phyloP scores from a whole-genome alignment of 1,140 invertebrate genomes.

The Sycophaga agraensis region DNA sequence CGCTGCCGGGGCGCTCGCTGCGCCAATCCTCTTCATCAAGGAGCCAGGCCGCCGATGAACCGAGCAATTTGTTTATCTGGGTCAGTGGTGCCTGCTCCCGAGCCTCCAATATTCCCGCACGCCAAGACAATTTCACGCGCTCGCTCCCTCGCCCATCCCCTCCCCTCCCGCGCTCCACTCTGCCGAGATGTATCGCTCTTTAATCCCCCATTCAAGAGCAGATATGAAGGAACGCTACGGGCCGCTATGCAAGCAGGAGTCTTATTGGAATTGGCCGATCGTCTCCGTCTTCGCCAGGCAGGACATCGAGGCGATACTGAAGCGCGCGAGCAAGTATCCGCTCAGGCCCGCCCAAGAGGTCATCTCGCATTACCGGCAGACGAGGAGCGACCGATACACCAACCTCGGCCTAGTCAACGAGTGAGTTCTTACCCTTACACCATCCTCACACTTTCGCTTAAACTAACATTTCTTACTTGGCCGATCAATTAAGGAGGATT shows the following conservation, averaged over 20 bases:
- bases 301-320: conserved; percentile 78
- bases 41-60: background rate
- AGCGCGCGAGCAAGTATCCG: conserved; percentile 71
- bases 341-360: conserved; percentile 81
- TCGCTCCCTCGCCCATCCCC: background rate
- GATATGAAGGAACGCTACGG: conserved; percentile 66
- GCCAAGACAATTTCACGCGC: background rate
- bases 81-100: background rate
- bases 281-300: conserved; percentile 74
- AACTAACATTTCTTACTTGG: background rate
- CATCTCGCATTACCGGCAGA: conserved; percentile 72
- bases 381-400: conserved; percentile 76
- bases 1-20: background rate
- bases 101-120: too few species aligned
- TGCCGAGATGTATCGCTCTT: background rate
- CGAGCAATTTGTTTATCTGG: conserved; percentile 26
- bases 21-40: background rate
- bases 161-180: background rate
- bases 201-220: conserved; percentile 49
- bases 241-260: conserved; percentile 74
- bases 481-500: too few species aligned
- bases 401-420: conserved; percentile 80
- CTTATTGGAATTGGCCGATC: conserved; percentile 72
- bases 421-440: conserved; percentile 58
- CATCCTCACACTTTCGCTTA: background rate